Evolutionary conservation across 2,113 vertebrate species (phyloP).

Genomic region (Arizona elegans): DNA sequence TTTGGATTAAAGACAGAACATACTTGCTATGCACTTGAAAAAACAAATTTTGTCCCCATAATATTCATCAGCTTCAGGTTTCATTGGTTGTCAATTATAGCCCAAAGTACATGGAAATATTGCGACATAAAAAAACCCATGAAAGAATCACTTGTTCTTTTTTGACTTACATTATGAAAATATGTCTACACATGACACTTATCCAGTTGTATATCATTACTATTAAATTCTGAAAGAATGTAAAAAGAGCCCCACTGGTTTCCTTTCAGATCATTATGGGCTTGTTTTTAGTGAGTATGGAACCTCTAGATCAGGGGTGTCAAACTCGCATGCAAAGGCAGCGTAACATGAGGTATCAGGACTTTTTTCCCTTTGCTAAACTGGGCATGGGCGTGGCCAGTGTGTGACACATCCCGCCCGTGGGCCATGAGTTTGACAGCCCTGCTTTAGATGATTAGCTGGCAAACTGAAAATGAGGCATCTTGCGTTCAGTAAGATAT

Average conservation of each 20-base stretch:
- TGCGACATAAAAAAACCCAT: not conserved
- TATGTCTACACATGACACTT: not conserved
- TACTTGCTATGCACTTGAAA: not conserved
- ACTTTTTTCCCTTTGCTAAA: too few relatives aligned
- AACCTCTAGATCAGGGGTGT: not conserved
- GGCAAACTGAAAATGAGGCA: not conserved
- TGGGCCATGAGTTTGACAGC: too few relatives aligned
- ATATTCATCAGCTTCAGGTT: not conserved
- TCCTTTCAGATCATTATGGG: not conserved
- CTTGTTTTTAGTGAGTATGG: not conserved
- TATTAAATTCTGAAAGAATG: not conserved
- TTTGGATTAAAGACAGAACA: not conserved
- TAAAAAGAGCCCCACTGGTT: not conserved
- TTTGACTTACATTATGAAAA: not conserved
- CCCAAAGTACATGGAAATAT: not conserved
- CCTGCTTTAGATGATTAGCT: not conserved
- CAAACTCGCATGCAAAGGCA: too few relatives aligned
- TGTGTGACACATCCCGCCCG: too few relatives aligned
- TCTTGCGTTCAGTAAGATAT: not conserved
- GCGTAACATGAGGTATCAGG: too few relatives aligned
- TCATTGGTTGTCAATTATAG: accelerated
- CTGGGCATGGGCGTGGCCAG: too few relatives aligned
- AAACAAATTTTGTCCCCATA: not conserved
- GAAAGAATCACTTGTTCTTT: not conserved
- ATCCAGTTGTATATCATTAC: not conserved